Evolutionary conservation across 2,888 invertebrate genomes (phyloP).

Genomic region (Drosophila anceps): DNA sequence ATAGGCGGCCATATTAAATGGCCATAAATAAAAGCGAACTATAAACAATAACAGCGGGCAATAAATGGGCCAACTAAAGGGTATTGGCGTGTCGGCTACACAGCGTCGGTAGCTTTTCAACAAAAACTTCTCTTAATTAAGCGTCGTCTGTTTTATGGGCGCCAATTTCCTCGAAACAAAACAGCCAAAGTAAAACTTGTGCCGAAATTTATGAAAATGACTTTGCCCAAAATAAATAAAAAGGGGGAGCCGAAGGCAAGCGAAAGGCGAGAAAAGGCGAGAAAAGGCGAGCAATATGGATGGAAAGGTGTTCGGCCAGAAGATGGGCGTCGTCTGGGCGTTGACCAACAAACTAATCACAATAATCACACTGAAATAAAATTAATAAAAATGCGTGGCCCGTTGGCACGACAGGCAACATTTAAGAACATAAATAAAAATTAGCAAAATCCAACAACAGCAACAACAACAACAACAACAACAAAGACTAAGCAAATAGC

Average conservation of each 20-base stretch:
- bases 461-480: constrained; percentile 38
- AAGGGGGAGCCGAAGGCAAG: constrained; percentile 6
- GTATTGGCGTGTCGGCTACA: constrained; percentile 31
- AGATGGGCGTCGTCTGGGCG: constrained; percentile 34
- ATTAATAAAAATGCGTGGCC: constrained; percentile 82
- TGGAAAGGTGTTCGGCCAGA: constrained; percentile 49
- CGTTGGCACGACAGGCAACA: constrained; percentile 73
- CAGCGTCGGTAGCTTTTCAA: constrained; percentile 23
- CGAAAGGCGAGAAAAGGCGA: neutral
- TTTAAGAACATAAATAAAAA: constrained; percentile 82
- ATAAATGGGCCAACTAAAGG: constrained; percentile 7
- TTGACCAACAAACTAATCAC: constrained; percentile 76
- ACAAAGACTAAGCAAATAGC: constrained; percentile 45
- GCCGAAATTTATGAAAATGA: constrained; percentile 77
- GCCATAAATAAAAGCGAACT: constrained; percentile 7
- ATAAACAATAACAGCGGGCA: neutral
- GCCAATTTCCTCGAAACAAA: constrained; percentile 64
- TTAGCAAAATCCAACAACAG: constrained; percentile 77
- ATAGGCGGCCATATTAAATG: neutral
- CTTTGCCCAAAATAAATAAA: constrained; percentile 75
- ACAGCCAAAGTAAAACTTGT: constrained; percentile 41
- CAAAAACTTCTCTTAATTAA: constrained; percentile 72
- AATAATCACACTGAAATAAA: constrained; percentile 82
- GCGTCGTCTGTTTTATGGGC: constrained; percentile 63
- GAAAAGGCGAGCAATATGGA: constrained; percentile 2